A percentile compares a stretch with the other conserved stretches of the same genome.
phyloP scores from a whole-genome alignment of 2,888 invertebrate genomes.

The Malacosoma neustria region DNA sequence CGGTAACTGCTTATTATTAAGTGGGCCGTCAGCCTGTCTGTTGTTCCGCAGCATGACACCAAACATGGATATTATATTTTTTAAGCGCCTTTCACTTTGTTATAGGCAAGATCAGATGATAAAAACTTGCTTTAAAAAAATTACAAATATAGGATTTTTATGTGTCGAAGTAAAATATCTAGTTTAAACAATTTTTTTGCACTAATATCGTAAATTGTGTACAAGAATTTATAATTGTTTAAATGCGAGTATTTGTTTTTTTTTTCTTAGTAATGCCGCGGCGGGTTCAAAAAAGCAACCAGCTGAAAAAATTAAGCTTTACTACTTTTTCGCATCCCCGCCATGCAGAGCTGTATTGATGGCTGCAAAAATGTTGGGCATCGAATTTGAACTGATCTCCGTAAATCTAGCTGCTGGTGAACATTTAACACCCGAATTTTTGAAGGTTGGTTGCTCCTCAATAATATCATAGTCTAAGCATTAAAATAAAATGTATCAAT shows the following conservation, averaged over 20 bases:
- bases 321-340: conserved; percentile 77
- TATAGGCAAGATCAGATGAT: too few species aligned
- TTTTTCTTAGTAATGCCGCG: conserved; percentile 44
- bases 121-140: too few species aligned
- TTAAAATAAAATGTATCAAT: too few species aligned
- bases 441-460: too few species aligned
- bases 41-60: too few species aligned
- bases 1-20: neutral
- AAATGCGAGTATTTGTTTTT: too few species aligned
- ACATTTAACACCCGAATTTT: conserved; percentile 77
- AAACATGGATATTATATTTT: neutral
- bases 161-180: too few species aligned
- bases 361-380: conserved; percentile 75
- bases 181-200: too few species aligned
- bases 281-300: conserved; percentile 48
- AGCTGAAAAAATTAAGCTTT: conserved; percentile 70
- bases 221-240: too few species aligned
- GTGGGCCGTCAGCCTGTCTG: neutral
- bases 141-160: too few species aligned
- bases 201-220: too few species aligned
- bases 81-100: conserved; percentile 11
- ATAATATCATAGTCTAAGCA: too few species aligned
- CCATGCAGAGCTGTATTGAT: conserved; percentile 78
- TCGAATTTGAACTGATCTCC: conserved; percentile 76
- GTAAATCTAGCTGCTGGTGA: conserved; percentile 76